Evolutionary conservation across 2,888 invertebrate genomes (phyloP).

Genomic region (Eupithecia exiguata): DNA sequence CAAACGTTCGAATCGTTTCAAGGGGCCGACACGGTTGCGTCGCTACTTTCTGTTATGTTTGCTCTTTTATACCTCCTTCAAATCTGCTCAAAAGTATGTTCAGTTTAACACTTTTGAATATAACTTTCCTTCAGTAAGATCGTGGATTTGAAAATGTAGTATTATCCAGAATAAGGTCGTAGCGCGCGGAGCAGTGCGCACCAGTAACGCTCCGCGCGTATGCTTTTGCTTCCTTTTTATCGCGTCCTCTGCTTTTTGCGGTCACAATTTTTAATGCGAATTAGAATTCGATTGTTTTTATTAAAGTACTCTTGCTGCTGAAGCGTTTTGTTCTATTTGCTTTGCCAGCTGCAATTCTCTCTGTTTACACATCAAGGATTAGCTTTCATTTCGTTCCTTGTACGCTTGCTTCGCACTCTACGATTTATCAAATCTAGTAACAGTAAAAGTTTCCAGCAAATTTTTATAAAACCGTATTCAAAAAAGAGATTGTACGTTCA

Average conservation of each 20-base stretch:
- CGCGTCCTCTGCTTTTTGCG: slow-evolving; percentile 37
- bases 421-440: not conserved
- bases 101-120: not conserved
- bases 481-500: no score
- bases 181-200: slow-evolving; percentile 33
- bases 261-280: slow-evolving; percentile 44
- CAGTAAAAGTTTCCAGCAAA: no score
- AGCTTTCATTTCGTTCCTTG: not conserved
- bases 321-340: slow-evolving; percentile 9
- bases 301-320: slow-evolving; percentile 7
- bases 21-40: not conserved
- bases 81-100: not conserved
- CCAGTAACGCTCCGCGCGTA: slow-evolving; percentile 43
- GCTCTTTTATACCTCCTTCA: not conserved
- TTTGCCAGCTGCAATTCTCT: slow-evolving; percentile 1
- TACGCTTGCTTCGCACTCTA: not conserved
- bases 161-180: slow-evolving; percentile 34
- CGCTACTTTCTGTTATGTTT: not conserved
- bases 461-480: no score
- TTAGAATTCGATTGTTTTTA: slow-evolving; percentile 41
- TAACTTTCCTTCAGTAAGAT: not conserved
- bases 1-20: not conserved
- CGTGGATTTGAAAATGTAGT: not conserved
- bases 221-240: slow-evolving; percentile 39
- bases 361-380: slow-evolving; percentile 1